Conservation (phyloP, 2,888 invertebrate genomes). For the Tortricodes alternella region DNA sequence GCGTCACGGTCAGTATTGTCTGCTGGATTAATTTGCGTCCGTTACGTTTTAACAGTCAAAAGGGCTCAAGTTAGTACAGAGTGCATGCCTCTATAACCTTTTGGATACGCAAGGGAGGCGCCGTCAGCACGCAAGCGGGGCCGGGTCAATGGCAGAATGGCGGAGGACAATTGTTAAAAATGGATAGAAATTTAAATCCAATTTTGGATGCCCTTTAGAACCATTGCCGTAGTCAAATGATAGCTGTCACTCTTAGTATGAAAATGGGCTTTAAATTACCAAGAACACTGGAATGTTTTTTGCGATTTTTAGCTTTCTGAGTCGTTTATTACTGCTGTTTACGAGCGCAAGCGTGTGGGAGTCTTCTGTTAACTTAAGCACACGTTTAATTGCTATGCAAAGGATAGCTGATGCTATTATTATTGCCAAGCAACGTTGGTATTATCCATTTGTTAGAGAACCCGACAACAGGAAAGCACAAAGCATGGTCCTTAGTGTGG, state of each 20-base stretch:
- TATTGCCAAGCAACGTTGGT: conserved; percentile 13
- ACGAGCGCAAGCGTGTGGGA: conserved; percentile 13
- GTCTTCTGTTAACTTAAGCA: conserved; percentile 24
- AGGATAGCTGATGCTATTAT: conserved; percentile 17
- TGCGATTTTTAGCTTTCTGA: background rate
- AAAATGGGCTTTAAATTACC: background rate
- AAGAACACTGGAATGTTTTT: background rate
- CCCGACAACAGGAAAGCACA: conserved; percentile 17
- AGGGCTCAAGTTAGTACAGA: conserved; percentile 8
- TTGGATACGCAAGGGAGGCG: conserved; percentile 1
- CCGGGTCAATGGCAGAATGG: conserved; percentile 60
- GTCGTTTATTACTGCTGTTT: background rate
- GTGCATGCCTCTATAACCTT: background rate
- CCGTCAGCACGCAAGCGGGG: conserved; percentile 50
- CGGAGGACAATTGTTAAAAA: conserved; percentile 63
- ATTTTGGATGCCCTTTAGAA: conserved; percentile 24
- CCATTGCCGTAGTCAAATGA: conserved; percentile 5
- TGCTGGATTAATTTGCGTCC: conserved; percentile 73
- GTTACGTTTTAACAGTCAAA: conserved; percentile 31
- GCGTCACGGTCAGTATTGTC: conserved; percentile 76
- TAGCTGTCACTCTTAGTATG: conserved; percentile 1
- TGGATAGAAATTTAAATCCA: conserved; percentile 54
- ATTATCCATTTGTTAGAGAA: conserved; percentile 16
- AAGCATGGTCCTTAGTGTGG: conserved; percentile 21
- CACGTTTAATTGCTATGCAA: conserved; percentile 23